Base-by-base conservation (phyloP, 2,888 invertebrate species). In the Tetragonisca angustula region DNA sequence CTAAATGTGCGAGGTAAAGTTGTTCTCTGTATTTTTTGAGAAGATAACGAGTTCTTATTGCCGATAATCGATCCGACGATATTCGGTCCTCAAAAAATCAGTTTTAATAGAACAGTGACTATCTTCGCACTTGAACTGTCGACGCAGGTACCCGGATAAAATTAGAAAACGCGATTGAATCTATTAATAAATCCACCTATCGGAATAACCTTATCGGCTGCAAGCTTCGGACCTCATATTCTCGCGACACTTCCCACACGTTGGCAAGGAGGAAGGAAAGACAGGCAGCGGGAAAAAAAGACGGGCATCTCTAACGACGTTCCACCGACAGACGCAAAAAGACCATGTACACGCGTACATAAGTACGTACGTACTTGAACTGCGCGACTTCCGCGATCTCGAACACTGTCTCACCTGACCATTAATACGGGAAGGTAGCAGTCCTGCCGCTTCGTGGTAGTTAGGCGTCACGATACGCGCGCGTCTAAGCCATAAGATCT, bases 351-450 rank as follows among this genome's bases (percentile, higher is more conserved):
- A 9, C 43, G 9, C 71, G 82, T 71, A 70, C 59, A 27, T 19
- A 19, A 62, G 15, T 52, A 52, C 50, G 50, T 17, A 52, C 15
- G 19, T 52, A 52, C 52, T 13, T 21, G 27, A 19, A 27, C 32
- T 21, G 19, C 11, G 32, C 43, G 21, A 72, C 85, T 87, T 88
- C 81, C 79, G 79, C 61, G 76, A 71, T 75, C 79, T 50, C 70
- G 64, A 76, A 70, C 79, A 64, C 72, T 52, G 27, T 17, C 73
- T 13, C 61, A 71, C 68, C 64, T 68, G 32, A 54, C 84, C 84
- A 89, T 81, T 88, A 89, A 89, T 88, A 79, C 81, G 80, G 80
- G 36, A 68, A 81, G 84, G 79, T 82, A 87, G 67, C 78, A 75
- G 13, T 50, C 19, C 6, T 11, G 43, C 59, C n/a, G 65, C 52